Base-by-base conservation (phyloP, 1,140 invertebrate species). In the Drosophila asahinai region DNA sequence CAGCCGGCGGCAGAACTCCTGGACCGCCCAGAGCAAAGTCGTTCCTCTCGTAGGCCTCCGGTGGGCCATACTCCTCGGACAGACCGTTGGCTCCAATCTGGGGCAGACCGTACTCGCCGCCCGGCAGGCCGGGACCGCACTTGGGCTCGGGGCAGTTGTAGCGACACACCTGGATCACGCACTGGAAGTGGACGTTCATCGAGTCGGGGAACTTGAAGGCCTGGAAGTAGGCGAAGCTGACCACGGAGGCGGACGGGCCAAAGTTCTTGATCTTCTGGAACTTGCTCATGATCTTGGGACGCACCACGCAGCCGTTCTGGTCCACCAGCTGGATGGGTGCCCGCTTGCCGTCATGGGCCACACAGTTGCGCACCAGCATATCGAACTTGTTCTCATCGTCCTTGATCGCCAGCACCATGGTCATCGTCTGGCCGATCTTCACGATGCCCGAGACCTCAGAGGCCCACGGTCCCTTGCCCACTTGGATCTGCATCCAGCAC, bases 221-320 rank as follows among this genome's bases (percentile, higher is more conserved):
- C 94, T 98, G 97, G 96, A 99, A 99, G 93, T 98, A 98, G 3
- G 98, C 98, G 89, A 98, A 99, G 54, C 97, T 97, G 2, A 99
- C 97, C 0, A 98, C 98, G 0, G 97, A 98, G 6, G 98, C 98
- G 30, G 97, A 97, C 1, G 97, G 96, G 1, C 98, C 98, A 73
- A 98, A 99, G 94, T 98, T 98, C 94, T 98, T 98, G 72, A 98
- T 98, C 93, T 99, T 99, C 79, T 98, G 97, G 96, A 99, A 99
- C 93, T 97, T 96, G 75, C 96, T 96, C 98, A 99, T 98, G 64
- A 99, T 97, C 92, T 99, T 99, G 4, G 97, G 97, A 83, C 98
- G 94, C 2, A 97, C 97, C 1, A 99, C 97, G 90, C 98, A 99
- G 30, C 98, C 98, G 67, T 97, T 96, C 79, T 97, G 96, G 92